These are phyloP conservation scores for Chlorospingus flavigularis DNA, from an alignment of 2,797 vertebrate species.

Conservation along the genomic window DNA sequence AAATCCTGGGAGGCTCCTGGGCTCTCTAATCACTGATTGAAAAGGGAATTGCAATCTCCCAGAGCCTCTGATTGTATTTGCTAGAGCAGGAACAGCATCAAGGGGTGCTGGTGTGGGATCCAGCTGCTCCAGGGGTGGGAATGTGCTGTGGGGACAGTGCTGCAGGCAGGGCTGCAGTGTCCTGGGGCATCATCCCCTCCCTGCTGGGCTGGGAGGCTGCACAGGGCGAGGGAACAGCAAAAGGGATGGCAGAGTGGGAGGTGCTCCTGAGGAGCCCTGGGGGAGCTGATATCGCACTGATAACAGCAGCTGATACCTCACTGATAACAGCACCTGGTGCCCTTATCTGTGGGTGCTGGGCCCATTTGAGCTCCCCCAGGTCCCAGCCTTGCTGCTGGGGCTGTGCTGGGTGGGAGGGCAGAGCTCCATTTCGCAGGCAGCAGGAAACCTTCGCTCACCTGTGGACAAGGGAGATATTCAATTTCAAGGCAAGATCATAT, in stretches of 20 bases:
- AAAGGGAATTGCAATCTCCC: not conserved
- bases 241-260: not conserved
- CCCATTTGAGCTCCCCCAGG: not conserved
- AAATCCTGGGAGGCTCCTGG: not conserved
- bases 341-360: not conserved
- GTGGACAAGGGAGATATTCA: not conserved
- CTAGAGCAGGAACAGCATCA: rapidly evolving
- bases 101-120: not conserved
- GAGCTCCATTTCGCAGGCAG: not conserved
- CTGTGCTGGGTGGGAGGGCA: not conserved
- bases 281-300: not conserved
- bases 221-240: not conserved
- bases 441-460: not conserved
- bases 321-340: not conserved
- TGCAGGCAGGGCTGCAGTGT: rapidly evolving
- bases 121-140: not conserved
- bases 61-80: not conserved
- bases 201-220: not conserved
- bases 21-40: not conserved
- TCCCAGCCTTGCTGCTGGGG: rapidly evolving
- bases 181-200: not conserved
- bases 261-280: not conserved
- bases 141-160: not conserved
- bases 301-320: rapidly evolving
- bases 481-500: not conserved